phyloP scores from a whole-genome alignment of 2,113 vertebrate genomes.

The Microtus oregoni region DNA sequence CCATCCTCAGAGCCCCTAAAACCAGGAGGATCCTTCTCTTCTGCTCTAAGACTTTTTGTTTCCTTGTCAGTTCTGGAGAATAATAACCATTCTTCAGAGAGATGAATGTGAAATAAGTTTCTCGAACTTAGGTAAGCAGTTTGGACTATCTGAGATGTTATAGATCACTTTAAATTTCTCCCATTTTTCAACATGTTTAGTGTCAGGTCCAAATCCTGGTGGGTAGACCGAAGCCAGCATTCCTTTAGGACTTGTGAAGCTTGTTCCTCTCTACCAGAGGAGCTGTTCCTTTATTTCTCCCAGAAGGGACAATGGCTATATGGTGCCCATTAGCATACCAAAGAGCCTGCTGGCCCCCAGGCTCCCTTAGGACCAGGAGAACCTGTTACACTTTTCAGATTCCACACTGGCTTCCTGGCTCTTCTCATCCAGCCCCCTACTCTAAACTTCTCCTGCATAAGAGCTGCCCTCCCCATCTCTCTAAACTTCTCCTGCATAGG shows the following conservation, averaged over 20 bases:
- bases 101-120: conserved; percentile 71
- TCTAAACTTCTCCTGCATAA: too few species aligned
- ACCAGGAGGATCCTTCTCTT: not conserved
- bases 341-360: not conserved
- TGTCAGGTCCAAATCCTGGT: not conserved
- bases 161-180: conserved; percentile 61
- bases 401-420: not conserved
- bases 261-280: not conserved
- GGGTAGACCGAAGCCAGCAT: not conserved
- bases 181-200: not conserved
- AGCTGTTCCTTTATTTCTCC: not conserved
- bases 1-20: not conserved
- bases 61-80: conserved; percentile 1
- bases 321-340: not conserved
- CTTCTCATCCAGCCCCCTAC: not conserved
- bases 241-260: not conserved
- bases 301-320: too few species aligned
- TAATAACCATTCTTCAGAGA: not conserved
- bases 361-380: not conserved
- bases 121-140: conserved; percentile 58
- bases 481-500: too few species aligned
- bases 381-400: not conserved
- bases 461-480: too few species aligned
- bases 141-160: conserved; percentile 66
- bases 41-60: not conserved